These are phyloP conservation scores for Hybognathus amarus DNA, from an alignment of 2,797 vertebrate genomes.

Conservation along the genomic window DNA sequence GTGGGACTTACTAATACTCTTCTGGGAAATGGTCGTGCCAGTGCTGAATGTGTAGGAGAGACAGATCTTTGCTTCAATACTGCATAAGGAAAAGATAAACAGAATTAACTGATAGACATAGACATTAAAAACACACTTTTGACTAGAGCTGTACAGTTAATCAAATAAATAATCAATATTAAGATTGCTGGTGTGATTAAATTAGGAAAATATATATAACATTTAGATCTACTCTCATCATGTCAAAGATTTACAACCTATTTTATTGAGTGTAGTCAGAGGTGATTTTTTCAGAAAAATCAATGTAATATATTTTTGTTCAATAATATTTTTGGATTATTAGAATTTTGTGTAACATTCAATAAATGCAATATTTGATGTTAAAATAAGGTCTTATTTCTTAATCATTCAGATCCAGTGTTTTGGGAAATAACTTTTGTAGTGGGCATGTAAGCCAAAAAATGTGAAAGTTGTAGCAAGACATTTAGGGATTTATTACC, in stretches of 20 bases:
- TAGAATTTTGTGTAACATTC: no score
- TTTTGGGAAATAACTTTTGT: background rate
- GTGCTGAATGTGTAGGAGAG: slow-evolving; percentile 86
- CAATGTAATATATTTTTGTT: no score
- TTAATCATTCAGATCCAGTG: background rate
- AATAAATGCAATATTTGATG: no score
- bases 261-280: background rate
- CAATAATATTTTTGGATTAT: no score
- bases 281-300: background rate
- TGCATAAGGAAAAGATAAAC: slow-evolving; percentile 62
- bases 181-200: background rate
- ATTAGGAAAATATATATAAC: background rate
- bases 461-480: slow-evolving; percentile 18
- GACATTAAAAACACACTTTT: background rate
- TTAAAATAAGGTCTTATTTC: no score
- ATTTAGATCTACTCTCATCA: background rate
- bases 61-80: slow-evolving; percentile 85
- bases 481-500: slow-evolving; percentile 62
- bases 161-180: background rate
- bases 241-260: background rate
- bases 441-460: background rate
- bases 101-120: slow-evolving; percentile 2
- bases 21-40: slow-evolving; percentile 72
- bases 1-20: slow-evolving; percentile 85
- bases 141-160: background rate